These are phyloP conservation scores for Hyles lineata DNA, from an alignment of 2,888 invertebrate genomes.

Conservation along the genomic window DNA sequence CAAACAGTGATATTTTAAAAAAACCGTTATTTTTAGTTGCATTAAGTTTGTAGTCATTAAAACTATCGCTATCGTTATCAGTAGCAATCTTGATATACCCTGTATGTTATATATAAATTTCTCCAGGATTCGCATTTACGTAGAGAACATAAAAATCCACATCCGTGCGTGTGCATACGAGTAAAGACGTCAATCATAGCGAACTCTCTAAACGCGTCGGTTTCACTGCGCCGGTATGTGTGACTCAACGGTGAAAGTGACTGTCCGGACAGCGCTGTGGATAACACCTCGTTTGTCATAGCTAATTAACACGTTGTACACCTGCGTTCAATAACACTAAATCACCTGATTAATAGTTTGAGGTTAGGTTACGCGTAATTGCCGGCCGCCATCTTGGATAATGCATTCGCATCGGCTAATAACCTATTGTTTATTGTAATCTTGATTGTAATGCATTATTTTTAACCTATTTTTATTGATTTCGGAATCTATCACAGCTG, in stretches of 20 bases:
- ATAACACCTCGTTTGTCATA: slow-evolving; percentile 45
- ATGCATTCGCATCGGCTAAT: background rate
- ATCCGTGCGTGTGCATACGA: slow-evolving; percentile 17
- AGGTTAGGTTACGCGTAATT: slow-evolving; percentile 7
- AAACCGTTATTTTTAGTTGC: background rate
- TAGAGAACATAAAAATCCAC: slow-evolving; percentile 3
- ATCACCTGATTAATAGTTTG: slow-evolving; percentile 5
- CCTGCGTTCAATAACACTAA: slow-evolving; percentile 2
- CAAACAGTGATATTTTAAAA: background rate
- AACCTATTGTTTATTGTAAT: background rate
- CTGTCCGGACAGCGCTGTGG: slow-evolving; percentile 34
- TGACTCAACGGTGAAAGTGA: slow-evolving; percentile 38
- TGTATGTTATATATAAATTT: background rate
- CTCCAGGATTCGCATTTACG: background rate
- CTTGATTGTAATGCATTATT: background rate
- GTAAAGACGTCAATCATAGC: slow-evolving; percentile 23
- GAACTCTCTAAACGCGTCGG: slow-evolving; percentile 32
- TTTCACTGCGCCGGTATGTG: slow-evolving; percentile 39
- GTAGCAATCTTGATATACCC: too few relatives aligned
- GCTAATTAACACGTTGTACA: slow-evolving; percentile 40
- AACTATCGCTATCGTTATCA: too few relatives aligned
- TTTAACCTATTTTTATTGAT: background rate
- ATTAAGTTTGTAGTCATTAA: background rate
- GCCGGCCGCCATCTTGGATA: slow-evolving; percentile 9
- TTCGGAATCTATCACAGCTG: background rate